A percentile compares a stretch with the other conserved stretches of the same genome.
phyloP scores from a whole-genome alignment of 2,113 vertebrate genomes.

The Ivindomyrus marchei region DNA sequence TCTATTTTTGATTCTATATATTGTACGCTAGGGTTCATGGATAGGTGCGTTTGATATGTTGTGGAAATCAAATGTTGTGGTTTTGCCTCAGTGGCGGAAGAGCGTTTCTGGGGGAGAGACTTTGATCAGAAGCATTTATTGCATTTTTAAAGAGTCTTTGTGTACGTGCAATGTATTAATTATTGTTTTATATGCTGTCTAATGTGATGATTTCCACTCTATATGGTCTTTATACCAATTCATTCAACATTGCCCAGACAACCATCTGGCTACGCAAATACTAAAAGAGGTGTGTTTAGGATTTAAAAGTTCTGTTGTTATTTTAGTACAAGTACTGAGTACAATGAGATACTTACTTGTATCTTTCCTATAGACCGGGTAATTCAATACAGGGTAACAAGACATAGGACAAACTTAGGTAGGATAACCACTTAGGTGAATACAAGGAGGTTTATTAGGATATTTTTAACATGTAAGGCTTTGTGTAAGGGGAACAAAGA shows the following conservation, averaged over 20 bases:
- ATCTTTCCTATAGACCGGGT: not conserved
- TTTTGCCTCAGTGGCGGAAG: not conserved
- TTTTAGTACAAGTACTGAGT: not conserved
- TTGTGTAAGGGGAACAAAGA: not conserved
- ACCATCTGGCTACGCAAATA: not conserved
- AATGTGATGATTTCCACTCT: constrained; percentile 28
- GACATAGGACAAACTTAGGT: not conserved
- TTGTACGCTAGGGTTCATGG: constrained; percentile 14
- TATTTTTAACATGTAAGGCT: not conserved
- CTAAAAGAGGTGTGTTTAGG: not conserved
- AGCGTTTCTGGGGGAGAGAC: not conserved
- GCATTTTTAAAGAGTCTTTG: constrained; percentile 35
- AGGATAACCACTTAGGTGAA: not conserved
- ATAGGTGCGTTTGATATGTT: constrained; percentile 9
- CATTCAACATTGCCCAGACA: not conserved
- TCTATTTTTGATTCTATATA: constrained; percentile 54
- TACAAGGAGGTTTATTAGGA: not conserved
- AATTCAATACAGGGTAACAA: not conserved
- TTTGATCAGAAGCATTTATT: constrained; percentile 1
- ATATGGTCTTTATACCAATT: not conserved
- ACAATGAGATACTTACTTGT: not conserved
- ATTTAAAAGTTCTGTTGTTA: not conserved
- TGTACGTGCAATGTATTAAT: constrained; percentile 40
- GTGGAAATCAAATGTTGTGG: not conserved
- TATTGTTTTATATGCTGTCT: constrained; percentile 38